Percentiles rank a stretch among this genome's conserved stretches.
Conservation (phyloP, 2,888 invertebrate genomes). For the Trissolcus brochymenae region DNA sequence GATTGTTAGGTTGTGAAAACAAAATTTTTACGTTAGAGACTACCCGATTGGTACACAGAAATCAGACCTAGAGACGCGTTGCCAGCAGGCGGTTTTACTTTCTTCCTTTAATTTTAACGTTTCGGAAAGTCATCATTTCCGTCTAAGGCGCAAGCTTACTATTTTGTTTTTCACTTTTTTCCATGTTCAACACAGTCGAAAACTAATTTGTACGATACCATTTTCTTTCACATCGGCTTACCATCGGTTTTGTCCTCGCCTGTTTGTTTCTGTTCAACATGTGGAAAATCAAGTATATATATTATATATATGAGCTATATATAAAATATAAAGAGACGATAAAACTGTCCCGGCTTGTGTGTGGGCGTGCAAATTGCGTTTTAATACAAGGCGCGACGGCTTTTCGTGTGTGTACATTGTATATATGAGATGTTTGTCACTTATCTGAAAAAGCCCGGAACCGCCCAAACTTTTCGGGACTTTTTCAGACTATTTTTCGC, state of each 20-base stretch:
- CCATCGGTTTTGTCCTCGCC: neutral
- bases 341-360: constrained; percentile 43
- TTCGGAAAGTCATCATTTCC: neutral
- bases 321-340: constrained; percentile 39
- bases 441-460: constrained; percentile 8
- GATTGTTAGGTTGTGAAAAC: constrained; percentile 63
- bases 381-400: constrained; percentile 46
- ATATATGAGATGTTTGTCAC: constrained; percentile 52
- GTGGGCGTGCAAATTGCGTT: constrained; percentile 19
- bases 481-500: constrained; percentile 8
- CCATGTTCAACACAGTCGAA: constrained; percentile 1
- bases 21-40: constrained; percentile 57
- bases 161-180: neutral
- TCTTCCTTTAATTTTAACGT: neutral
- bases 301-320: constrained; percentile 32
- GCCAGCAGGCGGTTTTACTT: neutral
- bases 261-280: constrained; percentile 13
- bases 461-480: neutral
- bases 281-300: constrained; percentile 30
- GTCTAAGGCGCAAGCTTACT: neutral
- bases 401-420: constrained; percentile 54
- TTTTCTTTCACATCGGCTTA: constrained; percentile 29
- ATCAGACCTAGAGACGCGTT: neutral
- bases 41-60: constrained; percentile 9
- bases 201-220: constrained; percentile 28